Evolutionary conservation across 2,113 vertebrate genomes (phyloP), one percentile per base, ranked within the genome.

Genomic region (Alethe diademata): DNA sequence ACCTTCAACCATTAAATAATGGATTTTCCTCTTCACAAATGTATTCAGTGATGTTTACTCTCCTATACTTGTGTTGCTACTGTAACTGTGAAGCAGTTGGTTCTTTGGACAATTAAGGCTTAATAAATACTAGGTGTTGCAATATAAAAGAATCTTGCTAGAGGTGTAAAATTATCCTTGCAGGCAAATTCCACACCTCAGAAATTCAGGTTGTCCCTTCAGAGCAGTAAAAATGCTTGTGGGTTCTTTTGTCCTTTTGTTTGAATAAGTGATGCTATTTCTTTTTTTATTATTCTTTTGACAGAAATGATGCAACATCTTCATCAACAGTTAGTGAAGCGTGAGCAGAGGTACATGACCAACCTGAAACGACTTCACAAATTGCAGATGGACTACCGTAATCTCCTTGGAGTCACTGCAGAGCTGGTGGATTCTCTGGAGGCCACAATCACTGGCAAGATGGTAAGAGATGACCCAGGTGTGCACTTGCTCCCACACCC

Each of bases 391-490:
- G 99, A 99, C 93, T 99, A 99, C 96, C 98, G 97, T 95, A 99
- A 98, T 85, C 98, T 99, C 88, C 99, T 99, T 18, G 98, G 98
- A 2, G 97, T 99, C 95, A 98, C 99, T 1, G 98, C 99, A 7
- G 99, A 99, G 90, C 98, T 99, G 88, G 99, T 99, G 28, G 99
- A 99, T 90, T 98, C 99, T 5, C 97, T 99, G 58, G 99, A 99
- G 91, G 99, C 99, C 91, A 98, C 99, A 0, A 97, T 99, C 95
- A 99, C 97, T 12, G 99, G 99, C 94, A 99, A 99, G 96, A 99
- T 99, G 99, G 99, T 99, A 98, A 97, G 98, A 60, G 42, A 7
- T 57, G 15, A 16, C 35, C 84, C 35, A 4, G 6, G 23, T 12
- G 4, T 38, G 14, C 71, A 11, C 25, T 10, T 57, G 15, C 36